Evolutionary conservation across 1,140 invertebrate species (phyloP).

Genomic region (Drosophila ogumai): DNA sequence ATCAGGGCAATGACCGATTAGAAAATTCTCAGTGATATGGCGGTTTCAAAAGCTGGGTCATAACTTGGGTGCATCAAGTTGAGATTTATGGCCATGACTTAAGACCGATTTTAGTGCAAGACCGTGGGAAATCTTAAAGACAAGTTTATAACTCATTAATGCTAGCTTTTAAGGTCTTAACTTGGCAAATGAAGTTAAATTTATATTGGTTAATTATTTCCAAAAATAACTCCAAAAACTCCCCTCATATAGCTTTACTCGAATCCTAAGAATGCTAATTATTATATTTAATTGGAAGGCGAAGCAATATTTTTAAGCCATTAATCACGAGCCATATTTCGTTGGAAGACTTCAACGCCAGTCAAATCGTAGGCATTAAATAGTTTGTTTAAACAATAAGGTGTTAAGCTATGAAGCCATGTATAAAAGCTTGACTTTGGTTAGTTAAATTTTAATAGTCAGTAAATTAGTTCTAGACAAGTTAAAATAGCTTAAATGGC

Average conservation of each 20-base stretch:
- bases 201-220: not conserved
- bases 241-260: not conserved
- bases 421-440: not conserved
- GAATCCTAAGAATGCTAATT: not conserved
- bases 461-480: not conserved
- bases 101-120: not conserved
- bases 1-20: constrained; percentile 64
- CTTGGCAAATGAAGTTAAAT: not conserved
- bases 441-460: not conserved
- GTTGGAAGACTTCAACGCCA: not conserved
- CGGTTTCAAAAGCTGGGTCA: constrained; percentile 4
- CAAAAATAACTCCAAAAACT: not conserved
- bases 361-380: no score
- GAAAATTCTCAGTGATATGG: constrained; percentile 41
- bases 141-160: not conserved
- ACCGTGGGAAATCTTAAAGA: not conserved
- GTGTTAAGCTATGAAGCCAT: not conserved
- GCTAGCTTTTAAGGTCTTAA: not conserved
- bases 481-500: not conserved
- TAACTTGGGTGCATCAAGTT: not conserved
- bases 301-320: not conserved
- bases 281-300: constrained; percentile 1
- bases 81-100: not conserved
- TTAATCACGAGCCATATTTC: not conserved
- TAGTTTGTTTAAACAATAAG: not conserved